phyloP scores from a whole-genome alignment of 2,888 invertebrate genomes.

The Cantharis lateralis region DNA sequence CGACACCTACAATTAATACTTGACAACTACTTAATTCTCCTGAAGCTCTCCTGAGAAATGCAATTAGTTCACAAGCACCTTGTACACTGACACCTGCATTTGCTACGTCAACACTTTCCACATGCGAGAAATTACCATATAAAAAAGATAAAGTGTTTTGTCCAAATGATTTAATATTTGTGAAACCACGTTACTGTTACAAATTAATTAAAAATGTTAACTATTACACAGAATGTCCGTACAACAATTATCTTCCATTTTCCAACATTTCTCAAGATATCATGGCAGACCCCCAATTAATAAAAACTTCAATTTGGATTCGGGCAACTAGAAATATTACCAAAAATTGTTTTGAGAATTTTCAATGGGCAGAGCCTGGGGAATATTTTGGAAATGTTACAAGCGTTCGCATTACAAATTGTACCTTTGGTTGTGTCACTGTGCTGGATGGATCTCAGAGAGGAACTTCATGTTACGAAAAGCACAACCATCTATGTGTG shows the following conservation, averaged over 20 bases:
- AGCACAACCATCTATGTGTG: background rate
- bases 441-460: background rate
- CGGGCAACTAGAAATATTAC: background rate
- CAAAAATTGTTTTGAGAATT: background rate
- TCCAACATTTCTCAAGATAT: too few relatives aligned
- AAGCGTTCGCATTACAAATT: background rate
- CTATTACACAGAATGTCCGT: background rate
- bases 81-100: too few relatives aligned
- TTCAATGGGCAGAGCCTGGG: slow-evolving; percentile 5
- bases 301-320: slow-evolving; percentile 1
- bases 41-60: too few relatives aligned
- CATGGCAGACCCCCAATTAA: background rate
- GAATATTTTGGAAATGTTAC: background rate
- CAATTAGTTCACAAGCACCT: too few relatives aligned
- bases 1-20: too few relatives aligned
- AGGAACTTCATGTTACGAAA: background rate
- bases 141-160: background rate
- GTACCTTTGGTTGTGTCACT: background rate
- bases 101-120: background rate
- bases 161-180: background rate
- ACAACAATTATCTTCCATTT: background rate
- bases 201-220: background rate
- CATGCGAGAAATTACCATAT: background rate
- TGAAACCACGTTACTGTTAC: background rate
- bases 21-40: too few relatives aligned